These are phyloP conservation scores for Dinomys branickii DNA, from an alignment of 2,113 vertebrate genomes.

Conservation along the genomic window DNA sequence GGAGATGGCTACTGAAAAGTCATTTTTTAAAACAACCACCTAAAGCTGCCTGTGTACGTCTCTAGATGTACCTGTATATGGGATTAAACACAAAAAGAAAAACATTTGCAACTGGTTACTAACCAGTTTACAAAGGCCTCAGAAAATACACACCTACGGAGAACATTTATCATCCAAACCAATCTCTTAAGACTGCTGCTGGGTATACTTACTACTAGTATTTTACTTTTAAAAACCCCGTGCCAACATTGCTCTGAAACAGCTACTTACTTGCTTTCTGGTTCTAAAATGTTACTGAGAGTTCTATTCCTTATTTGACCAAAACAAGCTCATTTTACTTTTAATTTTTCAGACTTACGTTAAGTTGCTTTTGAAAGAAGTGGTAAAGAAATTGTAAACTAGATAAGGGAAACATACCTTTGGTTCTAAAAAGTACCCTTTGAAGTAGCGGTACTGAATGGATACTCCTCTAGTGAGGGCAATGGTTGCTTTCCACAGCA, in stretches of 20 bases:
- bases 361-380: constrained; percentile 54
- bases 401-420: constrained; percentile 87
- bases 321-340: constrained; percentile 62
- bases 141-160: constrained; percentile 38
- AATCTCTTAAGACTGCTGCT: constrained; percentile 50
- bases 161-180: constrained; percentile 47
- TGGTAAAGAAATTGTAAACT: constrained; percentile 66
- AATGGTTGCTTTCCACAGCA: constrained; percentile 89
- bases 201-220: constrained; percentile 77
- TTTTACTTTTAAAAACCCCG: constrained; percentile 68
- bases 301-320: constrained; percentile 58
- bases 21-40: constrained; percentile 36
- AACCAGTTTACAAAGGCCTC: constrained; percentile 51
- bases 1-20: constrained; percentile 36
- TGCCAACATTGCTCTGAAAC: constrained; percentile 44
- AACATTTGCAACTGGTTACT: constrained; percentile 43
- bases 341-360: constrained; percentile 62
- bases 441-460: constrained; percentile 94
- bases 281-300: constrained; percentile 64
- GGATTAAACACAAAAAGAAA: constrained; percentile 46
- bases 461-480: constrained; percentile 87
- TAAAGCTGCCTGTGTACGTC: constrained; percentile 6
- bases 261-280: constrained; percentile 60
- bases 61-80: constrained; percentile 38
- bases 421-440: constrained; percentile 93